These are phyloP conservation scores for Tuta absoluta DNA, from an alignment of 2,888 invertebrate species.

Conservation along the genomic window DNA sequence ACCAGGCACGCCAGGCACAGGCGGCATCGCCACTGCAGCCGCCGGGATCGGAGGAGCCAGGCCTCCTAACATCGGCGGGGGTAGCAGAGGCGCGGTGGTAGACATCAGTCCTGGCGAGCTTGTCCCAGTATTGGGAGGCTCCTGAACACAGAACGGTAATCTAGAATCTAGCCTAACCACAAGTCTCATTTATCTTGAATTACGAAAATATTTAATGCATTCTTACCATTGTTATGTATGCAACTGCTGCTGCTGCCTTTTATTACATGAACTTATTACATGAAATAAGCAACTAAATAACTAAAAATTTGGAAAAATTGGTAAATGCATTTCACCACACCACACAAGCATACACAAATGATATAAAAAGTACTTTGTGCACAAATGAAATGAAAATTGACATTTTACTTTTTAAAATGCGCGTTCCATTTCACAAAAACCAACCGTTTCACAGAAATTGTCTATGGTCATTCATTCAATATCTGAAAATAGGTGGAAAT, in stretches of 20 bases:
- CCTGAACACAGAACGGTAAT: conserved; percentile 44
- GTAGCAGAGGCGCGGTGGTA: conserved; percentile 56
- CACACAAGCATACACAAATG: background rate
- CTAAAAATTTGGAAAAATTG: background rate
- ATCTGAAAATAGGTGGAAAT: no score
- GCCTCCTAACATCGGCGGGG: conserved; percentile 69
- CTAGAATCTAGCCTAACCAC: background rate
- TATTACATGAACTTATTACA: conserved; percentile 8
- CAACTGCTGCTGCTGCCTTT: background rate
- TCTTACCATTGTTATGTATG: conserved; percentile 10
- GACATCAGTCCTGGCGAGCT: conserved; percentile 63
- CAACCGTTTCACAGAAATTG: background rate
- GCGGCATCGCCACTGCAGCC: conserved; percentile 77
- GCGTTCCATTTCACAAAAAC: background rate
- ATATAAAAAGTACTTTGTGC: no score
- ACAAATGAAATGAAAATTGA: background rate
- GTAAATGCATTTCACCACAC: background rate
- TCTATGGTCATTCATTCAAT: conserved; percentile 8
- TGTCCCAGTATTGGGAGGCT: conserved; percentile 62
- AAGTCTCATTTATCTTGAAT: background rate
- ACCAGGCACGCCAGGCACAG: conserved; percentile 67
- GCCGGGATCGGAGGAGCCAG: conserved; percentile 76
- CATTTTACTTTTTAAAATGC: conserved; percentile 1
- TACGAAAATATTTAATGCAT: background rate
- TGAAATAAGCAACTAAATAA: background rate